Base-by-base conservation (phyloP, 2,888 invertebrate species). In the Cheilosia pagana region DNA sequence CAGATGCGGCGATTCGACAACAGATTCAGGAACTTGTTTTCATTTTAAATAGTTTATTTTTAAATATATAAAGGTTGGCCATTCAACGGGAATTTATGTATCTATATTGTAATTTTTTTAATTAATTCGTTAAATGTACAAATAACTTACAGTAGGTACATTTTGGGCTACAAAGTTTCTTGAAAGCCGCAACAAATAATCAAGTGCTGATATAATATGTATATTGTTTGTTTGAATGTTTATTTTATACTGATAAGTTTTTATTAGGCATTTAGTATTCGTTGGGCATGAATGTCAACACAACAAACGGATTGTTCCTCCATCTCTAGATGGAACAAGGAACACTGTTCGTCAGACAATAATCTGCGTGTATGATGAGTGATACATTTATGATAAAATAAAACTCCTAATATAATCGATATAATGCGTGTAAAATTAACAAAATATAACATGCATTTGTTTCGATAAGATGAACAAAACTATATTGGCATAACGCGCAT, bases 41-140 rank as follows among this genome's bases (percentile, higher is more conserved):
- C 39, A 60, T 60, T 41, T 21, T 21, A 59, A n/a, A 72, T 67
- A 19, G 21, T 57, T 65, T 45, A 35, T 71, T 52, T 72, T 52
- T 57, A 65, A 72, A 50, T 65, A 72, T 78, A 77, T 52, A 83
- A 83, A 78, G 57, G 74, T 83, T 83, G 83, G 78, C 78, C 83
- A 70, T 74, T 74, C 52, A 78, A 70, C 68, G 74, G 63, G 53
- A 68, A 68, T 68, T 50, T 25, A 72, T 45, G 31, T 39, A 31
- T 75, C 16, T 57, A 57, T 48, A 59, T 12, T 59, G 19, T 55
- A 16, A 52, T 31, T 21, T 35, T 21, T 35, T 53, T 16, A 21
- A 19, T 53, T 53, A 16, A 50, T 19, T 57, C 50, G 35, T 70
- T 71, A 28, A 72, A 75, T 59, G 65, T 75, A 75, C 65, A 65